A percentile compares a stretch with the other conserved stretches of the same genome.
Conservation (phyloP, 2,797 vertebrate species). For the Lepilemur septentrionalis region DNA sequence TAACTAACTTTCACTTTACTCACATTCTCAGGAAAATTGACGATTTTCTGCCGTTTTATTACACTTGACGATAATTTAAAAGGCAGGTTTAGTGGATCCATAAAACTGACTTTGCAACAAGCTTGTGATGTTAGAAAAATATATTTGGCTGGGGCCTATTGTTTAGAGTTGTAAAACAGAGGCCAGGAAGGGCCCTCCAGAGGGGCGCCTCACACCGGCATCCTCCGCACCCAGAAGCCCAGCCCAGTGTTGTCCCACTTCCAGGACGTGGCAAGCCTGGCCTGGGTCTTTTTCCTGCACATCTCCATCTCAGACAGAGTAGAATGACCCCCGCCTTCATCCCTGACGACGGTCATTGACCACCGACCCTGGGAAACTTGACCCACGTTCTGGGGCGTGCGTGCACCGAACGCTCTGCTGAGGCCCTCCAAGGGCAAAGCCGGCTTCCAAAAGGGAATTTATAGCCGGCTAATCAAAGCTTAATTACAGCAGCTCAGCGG, state of each 20-base stretch:
- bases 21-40: conserved; percentile 74
- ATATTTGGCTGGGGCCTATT: conserved; percentile 57
- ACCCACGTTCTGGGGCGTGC: not conserved
- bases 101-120: conserved; percentile 80
- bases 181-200: not conserved
- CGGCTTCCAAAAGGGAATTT: conserved; percentile 76
- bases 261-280: not conserved
- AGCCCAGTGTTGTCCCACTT: not conserved
- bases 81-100: conserved; percentile 79
- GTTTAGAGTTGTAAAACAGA: conserved; percentile 51
- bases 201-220: not conserved
- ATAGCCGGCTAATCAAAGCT: conserved; percentile 85
- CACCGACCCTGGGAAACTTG: not conserved
- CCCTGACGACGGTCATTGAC: not conserved
- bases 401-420: not conserved
- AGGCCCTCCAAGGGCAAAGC: conserved; percentile 68
- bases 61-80: conserved; percentile 81
- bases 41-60: conserved; percentile 79
- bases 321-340: fast-evolving
- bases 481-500: conserved; percentile 86
- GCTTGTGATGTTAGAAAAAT: conserved; percentile 62
- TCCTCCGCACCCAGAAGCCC: not conserved
- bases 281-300: not conserved
- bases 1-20: conserved; percentile 76
- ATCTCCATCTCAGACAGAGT: not conserved